Percentiles rank a stretch among this genome's conserved stretches.
phyloP scores from a whole-genome alignment of 2,113 vertebrate genomes.

The Vulpes lagopus region DNA sequence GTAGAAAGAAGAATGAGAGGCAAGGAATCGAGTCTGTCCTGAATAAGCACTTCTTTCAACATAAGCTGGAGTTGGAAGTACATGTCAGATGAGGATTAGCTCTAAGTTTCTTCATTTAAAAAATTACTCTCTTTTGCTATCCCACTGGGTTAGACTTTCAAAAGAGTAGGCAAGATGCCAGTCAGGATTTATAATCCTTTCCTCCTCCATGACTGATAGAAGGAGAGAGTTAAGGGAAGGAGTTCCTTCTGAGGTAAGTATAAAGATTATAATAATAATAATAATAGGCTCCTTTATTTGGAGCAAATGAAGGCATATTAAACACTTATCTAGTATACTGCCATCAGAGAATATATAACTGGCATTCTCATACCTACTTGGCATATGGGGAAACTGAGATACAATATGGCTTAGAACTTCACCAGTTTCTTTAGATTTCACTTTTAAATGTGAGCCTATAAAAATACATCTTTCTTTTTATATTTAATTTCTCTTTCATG shows the following conservation, averaged over 20 bases:
- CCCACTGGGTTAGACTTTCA: slow-evolving; percentile 70
- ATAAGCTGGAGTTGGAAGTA: slow-evolving; percentile 56
- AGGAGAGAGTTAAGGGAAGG: slow-evolving; percentile 49
- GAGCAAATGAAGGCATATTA: slow-evolving; percentile 53
- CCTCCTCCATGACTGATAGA: slow-evolving; percentile 51
- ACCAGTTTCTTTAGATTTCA: slow-evolving; percentile 38
- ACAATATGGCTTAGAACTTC: slow-evolving; percentile 47
- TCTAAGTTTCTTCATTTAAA: slow-evolving; percentile 75
- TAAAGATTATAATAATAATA: slow-evolving; percentile 45
- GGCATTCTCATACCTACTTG: slow-evolving; percentile 34
- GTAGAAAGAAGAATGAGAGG: background rate
- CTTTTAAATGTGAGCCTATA: slow-evolving; percentile 46
- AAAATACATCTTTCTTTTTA: slow-evolving; percentile 14
- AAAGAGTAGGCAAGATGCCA: slow-evolving; percentile 71
- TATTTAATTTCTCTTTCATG: slow-evolving; percentile 42
- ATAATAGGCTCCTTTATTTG: slow-evolving; percentile 49
- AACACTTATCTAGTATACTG: slow-evolving; percentile 37
- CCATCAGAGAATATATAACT: background rate
- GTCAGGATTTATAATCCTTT: slow-evolving; percentile 63
- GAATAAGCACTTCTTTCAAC: slow-evolving; percentile 64
- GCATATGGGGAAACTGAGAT: slow-evolving; percentile 31
- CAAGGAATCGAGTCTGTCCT: slow-evolving; percentile 47
- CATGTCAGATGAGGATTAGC: slow-evolving; percentile 71
- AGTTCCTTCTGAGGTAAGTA: slow-evolving; percentile 51
- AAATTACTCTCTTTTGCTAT: slow-evolving; percentile 75